Evolutionary conservation across 2,797 vertebrate genomes (phyloP).

Genomic region (Sebastes iracundus): DNA sequence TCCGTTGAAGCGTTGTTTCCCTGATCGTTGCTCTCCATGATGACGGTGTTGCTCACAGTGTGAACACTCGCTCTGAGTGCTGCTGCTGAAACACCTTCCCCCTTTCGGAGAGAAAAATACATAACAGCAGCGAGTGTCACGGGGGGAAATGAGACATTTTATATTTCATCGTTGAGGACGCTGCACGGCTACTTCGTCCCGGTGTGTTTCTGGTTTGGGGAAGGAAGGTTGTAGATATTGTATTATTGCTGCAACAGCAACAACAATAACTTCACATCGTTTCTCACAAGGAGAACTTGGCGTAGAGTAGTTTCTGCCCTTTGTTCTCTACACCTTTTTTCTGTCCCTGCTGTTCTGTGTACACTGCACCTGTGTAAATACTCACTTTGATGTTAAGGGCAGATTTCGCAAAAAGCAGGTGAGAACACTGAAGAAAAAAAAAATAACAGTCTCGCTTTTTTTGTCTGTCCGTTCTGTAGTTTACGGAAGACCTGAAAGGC

Average conservation of each 20-base stretch:
- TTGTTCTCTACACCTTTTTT: conserved; percentile 9
- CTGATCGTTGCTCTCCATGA: background rate
- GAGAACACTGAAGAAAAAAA: conserved; percentile 21
- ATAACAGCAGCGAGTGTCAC: background rate
- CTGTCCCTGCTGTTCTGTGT: conserved; percentile 38
- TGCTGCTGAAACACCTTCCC: conserved; percentile 47
- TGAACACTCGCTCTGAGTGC: conserved; percentile 49
- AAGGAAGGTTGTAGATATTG: conserved; percentile 63
- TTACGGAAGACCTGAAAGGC: background rate
- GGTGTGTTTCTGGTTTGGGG: background rate
- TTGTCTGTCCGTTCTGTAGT: conserved; percentile 16
- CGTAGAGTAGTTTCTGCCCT: conserved; percentile 22
- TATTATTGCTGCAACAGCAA: conserved; percentile 53
- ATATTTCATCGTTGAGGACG: background rate
- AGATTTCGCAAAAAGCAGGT: conserved; percentile 21
- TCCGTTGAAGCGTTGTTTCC: background rate
- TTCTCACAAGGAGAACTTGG: conserved; percentile 35
- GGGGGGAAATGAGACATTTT: background rate
- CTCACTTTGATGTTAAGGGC: conserved; percentile 54
- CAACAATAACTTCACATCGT: conserved; percentile 43
- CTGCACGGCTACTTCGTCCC: conserved; percentile 22
- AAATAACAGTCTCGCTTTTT: conserved; percentile 6
- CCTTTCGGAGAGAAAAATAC: background rate
- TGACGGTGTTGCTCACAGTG: conserved; percentile 42
- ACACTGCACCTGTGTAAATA: conserved; percentile 72